These are phyloP conservation scores for Capreolus pygargus DNA, from an alignment of 2,113 vertebrate species.

Conservation along the genomic window DNA sequence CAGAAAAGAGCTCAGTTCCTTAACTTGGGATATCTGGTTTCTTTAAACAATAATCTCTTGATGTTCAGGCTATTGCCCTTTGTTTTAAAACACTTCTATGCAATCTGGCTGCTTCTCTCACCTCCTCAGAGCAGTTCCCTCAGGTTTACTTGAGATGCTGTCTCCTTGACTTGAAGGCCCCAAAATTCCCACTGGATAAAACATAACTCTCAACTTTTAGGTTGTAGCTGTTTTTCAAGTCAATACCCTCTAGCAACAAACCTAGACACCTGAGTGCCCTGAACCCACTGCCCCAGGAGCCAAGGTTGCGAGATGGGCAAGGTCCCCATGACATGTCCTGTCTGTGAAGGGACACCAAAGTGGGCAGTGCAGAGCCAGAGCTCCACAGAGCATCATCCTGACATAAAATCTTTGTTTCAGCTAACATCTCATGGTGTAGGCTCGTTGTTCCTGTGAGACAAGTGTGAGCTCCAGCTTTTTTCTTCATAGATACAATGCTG, in stretches of 20 bases:
- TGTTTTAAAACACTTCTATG: neutral
- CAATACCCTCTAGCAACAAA: neutral
- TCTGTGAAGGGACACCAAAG: no score
- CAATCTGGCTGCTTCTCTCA: neutral
- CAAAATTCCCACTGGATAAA: neutral
- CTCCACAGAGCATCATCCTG: conserved; percentile 85
- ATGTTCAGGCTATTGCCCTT: neutral
- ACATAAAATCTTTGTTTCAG: conserved; percentile 53
- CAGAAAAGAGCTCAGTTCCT: neutral
- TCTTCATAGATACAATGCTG: neutral
- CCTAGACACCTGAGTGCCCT: neutral
- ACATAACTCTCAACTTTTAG: neutral
- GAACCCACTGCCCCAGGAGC: neutral
- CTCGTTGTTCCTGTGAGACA: neutral
- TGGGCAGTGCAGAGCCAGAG: conserved; percentile 78
- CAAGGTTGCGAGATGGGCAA: neutral
- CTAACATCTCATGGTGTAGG: neutral
- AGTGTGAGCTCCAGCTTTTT: neutral
- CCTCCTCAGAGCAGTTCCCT: neutral
- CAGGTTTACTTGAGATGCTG: neutral
- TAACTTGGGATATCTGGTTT: neutral
- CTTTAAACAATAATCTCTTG: neutral
- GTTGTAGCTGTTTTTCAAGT: neutral
- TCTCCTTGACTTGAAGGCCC: neutral
- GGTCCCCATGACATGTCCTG: neutral